Evolutionary conservation across 2,113 vertebrate species (phyloP), one percentile per base, ranked within the genome.

Genomic region (Rhabdomys dilectus): DNA sequence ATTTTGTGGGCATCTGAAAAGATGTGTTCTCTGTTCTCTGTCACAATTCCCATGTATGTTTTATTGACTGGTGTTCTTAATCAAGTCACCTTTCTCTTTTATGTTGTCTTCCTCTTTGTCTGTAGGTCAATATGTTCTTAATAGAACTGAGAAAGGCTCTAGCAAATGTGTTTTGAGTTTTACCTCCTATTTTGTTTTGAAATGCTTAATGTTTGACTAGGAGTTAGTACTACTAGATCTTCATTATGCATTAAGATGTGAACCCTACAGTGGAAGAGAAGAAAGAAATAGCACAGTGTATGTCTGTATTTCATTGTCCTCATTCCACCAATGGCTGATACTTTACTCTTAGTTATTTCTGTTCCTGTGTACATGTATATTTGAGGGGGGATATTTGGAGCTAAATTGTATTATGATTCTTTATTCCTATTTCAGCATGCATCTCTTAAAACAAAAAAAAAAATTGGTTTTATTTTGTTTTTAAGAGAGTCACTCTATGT

Each of bases 261-360:
- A 92, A 13, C 75, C 56, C 31, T 91, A 5, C 3, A 66, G 62
- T 51, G 87, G 81, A 84, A 58, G 24, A 88, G 11, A 42, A 51
- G 66, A 66, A 58, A n/a, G 22, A 81, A 68, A 87, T 16, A 78
- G 16, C 39, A 26, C 1, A 88, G 21, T 72, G 34, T 76, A 77
- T 13, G 26, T 62, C n/a, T 94, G 13, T 29, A 19, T 77, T 48
- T 73, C 36, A 39, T 88, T 93, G 53, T 66, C 4, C 88, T 96
- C 29, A 26, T 77, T 66, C 60, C 3, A 64, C 26, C 36, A 89
- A 0, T 60, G 84, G 34, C 88, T 85, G 78, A 68, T 91, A n/a
- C 73, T 95, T 93, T 88, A 51, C n/a, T 84, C 56, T 12, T 34
- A 56, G 39, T 96, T 84, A 72, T 82, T 92, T 95, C 53, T 96